Evolutionary conservation across 2,113 vertebrate species (phyloP).

Genomic region (Patagioenas fasciata): DNA sequence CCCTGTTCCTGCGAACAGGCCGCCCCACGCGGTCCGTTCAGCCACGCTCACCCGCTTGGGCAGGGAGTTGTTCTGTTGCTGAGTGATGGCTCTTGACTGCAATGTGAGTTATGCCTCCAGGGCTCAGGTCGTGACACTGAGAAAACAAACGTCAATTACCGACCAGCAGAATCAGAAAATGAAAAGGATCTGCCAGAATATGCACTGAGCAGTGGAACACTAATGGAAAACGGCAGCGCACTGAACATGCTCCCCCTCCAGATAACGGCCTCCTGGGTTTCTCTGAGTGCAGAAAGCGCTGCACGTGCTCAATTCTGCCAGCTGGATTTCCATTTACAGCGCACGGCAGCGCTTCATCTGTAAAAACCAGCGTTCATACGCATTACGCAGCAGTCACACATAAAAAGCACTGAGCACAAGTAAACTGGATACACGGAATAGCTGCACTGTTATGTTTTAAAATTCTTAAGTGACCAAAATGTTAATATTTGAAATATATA

Average conservation of each 20-base stretch:
- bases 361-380: background rate
- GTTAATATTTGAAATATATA: background rate
- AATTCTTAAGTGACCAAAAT: background rate
- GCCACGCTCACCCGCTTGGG: background rate
- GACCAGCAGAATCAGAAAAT: background rate
- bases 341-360: background rate
- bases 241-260: background rate
- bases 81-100: background rate
- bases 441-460: background rate
- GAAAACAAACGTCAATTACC: conserved; percentile 37
- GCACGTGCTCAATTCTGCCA: background rate
- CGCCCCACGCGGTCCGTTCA: background rate
- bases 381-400: background rate
- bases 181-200: conserved; percentile 1
- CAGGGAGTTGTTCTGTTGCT: background rate
- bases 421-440: background rate
- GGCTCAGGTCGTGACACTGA: background rate
- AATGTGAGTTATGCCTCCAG: background rate
- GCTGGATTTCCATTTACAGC: background rate
- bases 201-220: background rate
- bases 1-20: too few species aligned
- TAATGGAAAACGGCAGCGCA: background rate
- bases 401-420: background rate
- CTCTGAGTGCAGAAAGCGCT: background rate
- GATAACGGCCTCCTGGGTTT: background rate